A percentile compares a stretch with the other conserved stretches of the same genome.
These are phyloP conservation scores for Suricata suricatta DNA, from an alignment of 2,113 vertebrate genomes.

Conservation along the genomic window DNA sequence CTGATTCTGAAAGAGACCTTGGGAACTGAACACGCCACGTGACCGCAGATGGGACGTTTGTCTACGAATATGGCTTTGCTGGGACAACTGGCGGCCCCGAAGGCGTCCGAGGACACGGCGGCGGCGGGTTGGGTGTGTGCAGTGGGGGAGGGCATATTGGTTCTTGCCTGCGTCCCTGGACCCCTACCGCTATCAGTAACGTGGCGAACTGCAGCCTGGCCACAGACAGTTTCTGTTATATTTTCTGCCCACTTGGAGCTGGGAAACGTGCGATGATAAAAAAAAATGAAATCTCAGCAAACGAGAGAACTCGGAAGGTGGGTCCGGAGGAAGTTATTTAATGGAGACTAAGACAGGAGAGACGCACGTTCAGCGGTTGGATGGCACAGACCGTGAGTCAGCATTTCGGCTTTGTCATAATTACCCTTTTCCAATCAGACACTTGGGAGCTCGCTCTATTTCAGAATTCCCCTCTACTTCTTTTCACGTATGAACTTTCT, in stretches of 20 bases:
- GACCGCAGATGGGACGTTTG: not conserved
- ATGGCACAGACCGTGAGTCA: not conserved
- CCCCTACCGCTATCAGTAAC: not conserved
- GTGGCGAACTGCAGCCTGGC: accelerated
- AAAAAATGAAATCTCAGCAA: not conserved
- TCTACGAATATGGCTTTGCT: not conserved
- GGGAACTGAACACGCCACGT: not conserved
- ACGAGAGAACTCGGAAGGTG: not conserved
- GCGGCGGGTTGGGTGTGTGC: accelerated
- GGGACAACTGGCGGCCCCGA: not conserved
- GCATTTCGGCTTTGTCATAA: not conserved
- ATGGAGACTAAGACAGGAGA: not conserved
- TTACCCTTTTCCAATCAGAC: not conserved
- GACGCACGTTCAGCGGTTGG: not conserved
- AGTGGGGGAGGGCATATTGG: accelerated
- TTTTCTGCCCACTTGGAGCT: not conserved
- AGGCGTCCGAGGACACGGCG: accelerated
- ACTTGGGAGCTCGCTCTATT: not conserved
- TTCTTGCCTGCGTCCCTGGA: accelerated
- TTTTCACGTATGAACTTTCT: not conserved
- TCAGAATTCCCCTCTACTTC: not conserved
- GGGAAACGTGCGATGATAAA: not conserved
- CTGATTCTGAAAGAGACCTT: not conserved
- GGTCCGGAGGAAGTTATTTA: not conserved
- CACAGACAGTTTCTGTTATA: not conserved